Evolutionary conservation across 1,140 invertebrate species (phyloP), one percentile per base, ranked within the genome.

Genomic region (Tribolium castaneum): DNA sequence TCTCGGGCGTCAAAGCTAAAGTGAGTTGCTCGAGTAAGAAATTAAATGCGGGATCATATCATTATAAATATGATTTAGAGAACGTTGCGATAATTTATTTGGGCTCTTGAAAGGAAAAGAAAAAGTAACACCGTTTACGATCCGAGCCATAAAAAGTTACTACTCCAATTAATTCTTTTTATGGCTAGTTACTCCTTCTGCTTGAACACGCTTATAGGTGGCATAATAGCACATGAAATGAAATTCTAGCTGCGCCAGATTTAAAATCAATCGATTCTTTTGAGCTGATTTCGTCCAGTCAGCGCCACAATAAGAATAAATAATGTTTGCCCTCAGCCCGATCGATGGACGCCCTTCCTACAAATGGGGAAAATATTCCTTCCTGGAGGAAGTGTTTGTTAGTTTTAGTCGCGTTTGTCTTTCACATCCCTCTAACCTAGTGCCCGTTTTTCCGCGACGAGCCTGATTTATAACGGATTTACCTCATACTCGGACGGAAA

Each of bases 391-490:
- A 73, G 71, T 52, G 71, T 73, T 73, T 73, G 71, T 73, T 73
- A 51, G 71, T 73, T 73, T 73, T 73, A 73, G 71, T 51, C 71
- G 10, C 71, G 71, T 73, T 73, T 73, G 71, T 73, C 70, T 50
- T 50, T 72, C 71, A 22, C 50, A 52, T 72, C 19, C 49, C 70
- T 19, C 45, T 52, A 34, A 34, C 70, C 71, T 54, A 30, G 10
- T 54, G 70, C 34, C 49, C 49, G 71, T 73, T 54, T 49, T 54
- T 73, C 49, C 22, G 4, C 50, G 13, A 25, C 13, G 10, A 73
- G 1, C 71, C 71, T 73, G 71, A 73, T 73, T 73, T 73, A 73
- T 73, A 35, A 66, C 59, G 59, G 59, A 66, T 66, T 66, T 66
- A 66, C 59, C 59, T 66, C 59, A 66, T 35, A 66, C 59, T 66